phyloP scores from a whole-genome alignment of 2,888 invertebrate species.

The Ecliptopera silaceata region DNA sequence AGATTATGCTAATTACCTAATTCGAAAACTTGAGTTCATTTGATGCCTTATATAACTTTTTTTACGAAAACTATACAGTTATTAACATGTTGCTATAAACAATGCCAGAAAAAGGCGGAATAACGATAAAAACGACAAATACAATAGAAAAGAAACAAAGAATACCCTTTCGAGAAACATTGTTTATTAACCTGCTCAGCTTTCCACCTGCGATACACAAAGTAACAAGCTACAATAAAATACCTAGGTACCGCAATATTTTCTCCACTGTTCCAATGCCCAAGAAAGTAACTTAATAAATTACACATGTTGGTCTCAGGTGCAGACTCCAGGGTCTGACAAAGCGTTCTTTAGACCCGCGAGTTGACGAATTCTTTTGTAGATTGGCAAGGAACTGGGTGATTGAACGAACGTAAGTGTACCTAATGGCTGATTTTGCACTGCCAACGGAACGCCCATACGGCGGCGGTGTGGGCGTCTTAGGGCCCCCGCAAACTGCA shows the following conservation, averaged over 20 bases:
- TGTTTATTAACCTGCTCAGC: background rate
- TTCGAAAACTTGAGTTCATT: too few species aligned
- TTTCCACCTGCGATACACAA: slow-evolving; percentile 18
- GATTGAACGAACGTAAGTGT: background rate
- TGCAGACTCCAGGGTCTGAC: slow-evolving; percentile 60
- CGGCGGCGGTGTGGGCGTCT: too few species aligned
- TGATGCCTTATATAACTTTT: too few species aligned
- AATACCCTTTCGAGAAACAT: slow-evolving; percentile 1
- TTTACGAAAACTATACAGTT: too few species aligned
- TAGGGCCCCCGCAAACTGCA: too few species aligned
- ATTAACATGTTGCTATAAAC: too few species aligned
- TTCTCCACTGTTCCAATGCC: slow-evolving; percentile 21
- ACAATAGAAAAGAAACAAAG: background rate
- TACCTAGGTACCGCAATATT: slow-evolving; percentile 21
- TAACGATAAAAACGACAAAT: background rate
- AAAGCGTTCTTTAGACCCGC: slow-evolving; percentile 41
- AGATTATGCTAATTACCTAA: too few species aligned
- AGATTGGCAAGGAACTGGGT: slow-evolving; percentile 6
- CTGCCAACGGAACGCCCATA: too few species aligned
- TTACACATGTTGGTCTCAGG: slow-evolving; percentile 62
- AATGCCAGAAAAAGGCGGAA: too few species aligned
- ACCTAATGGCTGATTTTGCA: too few species aligned
- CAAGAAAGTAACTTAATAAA: slow-evolving; percentile 52
- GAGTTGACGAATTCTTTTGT: slow-evolving; percentile 20
- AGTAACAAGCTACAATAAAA: slow-evolving; percentile 25